phyloP scores from a whole-genome alignment of 2,113 vertebrate species.

The Spermophilus dauricus region DNA sequence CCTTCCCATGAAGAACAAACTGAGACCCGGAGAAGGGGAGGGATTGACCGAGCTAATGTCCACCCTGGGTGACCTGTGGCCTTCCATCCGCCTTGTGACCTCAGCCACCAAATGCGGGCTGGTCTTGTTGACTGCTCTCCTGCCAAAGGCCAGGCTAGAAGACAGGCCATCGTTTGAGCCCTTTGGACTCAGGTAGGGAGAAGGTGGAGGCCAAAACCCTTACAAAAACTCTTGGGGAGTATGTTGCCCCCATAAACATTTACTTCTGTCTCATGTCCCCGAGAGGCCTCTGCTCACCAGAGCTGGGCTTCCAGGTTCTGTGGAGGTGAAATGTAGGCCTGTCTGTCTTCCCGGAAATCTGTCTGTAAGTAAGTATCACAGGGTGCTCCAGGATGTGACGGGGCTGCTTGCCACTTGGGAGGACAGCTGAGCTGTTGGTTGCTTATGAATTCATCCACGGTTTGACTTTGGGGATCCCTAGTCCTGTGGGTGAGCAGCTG shows the following conservation, averaged over 20 bases:
- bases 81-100: background rate
- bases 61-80: background rate
- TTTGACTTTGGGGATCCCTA: background rate
- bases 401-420: background rate
- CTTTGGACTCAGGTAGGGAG: background rate
- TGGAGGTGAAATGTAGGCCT: fast-evolving
- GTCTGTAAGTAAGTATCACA: too few species aligned
- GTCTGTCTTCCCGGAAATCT: background rate
- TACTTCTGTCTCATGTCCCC: fast-evolving
- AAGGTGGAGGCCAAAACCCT: background rate
- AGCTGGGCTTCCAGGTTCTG: background rate
- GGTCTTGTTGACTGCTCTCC: background rate
- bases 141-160: background rate
- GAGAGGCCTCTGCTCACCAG: background rate
- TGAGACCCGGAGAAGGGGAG: background rate
- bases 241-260: background rate
- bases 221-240: background rate
- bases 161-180: background rate
- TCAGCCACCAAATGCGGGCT: background rate
- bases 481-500: background rate
- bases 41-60: background rate
- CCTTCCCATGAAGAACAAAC: background rate
- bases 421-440: background rate
- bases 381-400: background rate
- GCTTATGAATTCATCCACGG: background rate